Conservation (phyloP, 2,113 vertebrate genomes). For the Siniperca chuatsi region DNA sequence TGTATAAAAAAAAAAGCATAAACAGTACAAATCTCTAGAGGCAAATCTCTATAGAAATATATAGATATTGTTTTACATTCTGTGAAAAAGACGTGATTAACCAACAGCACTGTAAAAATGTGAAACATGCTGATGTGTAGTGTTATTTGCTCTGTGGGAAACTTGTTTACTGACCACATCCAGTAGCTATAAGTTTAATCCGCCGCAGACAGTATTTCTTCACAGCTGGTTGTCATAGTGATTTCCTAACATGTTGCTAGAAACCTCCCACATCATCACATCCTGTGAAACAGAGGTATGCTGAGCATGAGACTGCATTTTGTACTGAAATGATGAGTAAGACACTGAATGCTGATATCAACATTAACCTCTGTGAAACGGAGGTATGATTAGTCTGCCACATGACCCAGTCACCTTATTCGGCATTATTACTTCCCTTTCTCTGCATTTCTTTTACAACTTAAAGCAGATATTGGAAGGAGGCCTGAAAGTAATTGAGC, state of each 20-base stretch:
- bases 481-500: constrained; percentile 4
- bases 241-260: neutral
- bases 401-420: constrained; percentile 33
- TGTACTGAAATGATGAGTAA: neutral
- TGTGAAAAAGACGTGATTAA: neutral
- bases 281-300: neutral
- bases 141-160: neutral
- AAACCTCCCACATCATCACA: constrained; percentile 12
- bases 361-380: neutral
- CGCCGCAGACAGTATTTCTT: neutral
- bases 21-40: too few relatives aligned
- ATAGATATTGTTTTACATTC: neutral
- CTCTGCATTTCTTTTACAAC: rapidly evolving
- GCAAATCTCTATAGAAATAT: neutral
- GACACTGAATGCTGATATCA: neutral
- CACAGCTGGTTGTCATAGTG: neutral
- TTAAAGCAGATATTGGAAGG: neutral
- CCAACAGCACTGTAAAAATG: neutral
- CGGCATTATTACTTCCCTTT: constrained; percentile 13
- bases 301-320: neutral
- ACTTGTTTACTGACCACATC: neutral
- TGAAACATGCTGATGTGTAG: neutral
- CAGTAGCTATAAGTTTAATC: neutral
- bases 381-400: constrained; percentile 18
- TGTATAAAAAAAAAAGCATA: neutral